A percentile compares a stretch with the other conserved stretches of the same genome.
These are phyloP conservation scores for Neomonachus schauinslandi DNA, from an alignment of 2,113 vertebrate species.

Conservation along the genomic window DNA sequence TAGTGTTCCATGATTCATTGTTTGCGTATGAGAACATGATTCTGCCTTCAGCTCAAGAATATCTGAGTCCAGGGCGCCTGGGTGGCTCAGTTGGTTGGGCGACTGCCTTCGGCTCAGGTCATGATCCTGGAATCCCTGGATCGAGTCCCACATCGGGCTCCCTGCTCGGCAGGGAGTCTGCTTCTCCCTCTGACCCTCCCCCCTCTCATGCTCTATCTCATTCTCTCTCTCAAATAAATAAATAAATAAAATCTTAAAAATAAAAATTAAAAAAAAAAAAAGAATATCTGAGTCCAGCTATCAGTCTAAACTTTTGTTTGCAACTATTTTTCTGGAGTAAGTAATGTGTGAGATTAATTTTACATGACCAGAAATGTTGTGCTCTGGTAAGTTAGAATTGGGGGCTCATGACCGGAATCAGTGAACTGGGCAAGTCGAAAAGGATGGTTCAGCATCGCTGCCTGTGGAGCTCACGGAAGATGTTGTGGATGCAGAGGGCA, in stretches of 20 bases:
- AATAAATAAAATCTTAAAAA: too few relatives aligned
- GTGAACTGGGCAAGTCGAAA: neutral
- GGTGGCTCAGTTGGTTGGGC: too few relatives aligned
- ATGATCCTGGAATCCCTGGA: too few relatives aligned
- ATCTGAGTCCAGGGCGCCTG: neutral
- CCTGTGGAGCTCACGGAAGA: neutral
- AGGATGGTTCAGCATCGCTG: neutral
- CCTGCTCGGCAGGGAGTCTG: too few relatives aligned
- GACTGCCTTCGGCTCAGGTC: too few relatives aligned
- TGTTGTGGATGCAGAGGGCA: neutral
- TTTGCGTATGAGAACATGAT: neutral
- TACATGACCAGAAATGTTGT: neutral
- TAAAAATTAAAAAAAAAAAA: too few relatives aligned
- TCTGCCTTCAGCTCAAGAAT: neutral
- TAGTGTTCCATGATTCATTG: too few relatives aligned
- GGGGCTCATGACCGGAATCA: neutral
- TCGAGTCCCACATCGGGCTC: too few relatives aligned
- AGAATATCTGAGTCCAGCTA: neutral
- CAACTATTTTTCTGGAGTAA: constrained; percentile 37
- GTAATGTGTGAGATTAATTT: constrained; percentile 36
- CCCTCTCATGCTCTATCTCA: too few relatives aligned
- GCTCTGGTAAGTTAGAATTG: neutral
- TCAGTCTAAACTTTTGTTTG: constrained; percentile 21
- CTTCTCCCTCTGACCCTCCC: too few relatives aligned
- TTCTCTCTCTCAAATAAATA: too few relatives aligned